Conservation (phyloP, 1,140 invertebrate genomes). For the Thrips palmi region DNA sequence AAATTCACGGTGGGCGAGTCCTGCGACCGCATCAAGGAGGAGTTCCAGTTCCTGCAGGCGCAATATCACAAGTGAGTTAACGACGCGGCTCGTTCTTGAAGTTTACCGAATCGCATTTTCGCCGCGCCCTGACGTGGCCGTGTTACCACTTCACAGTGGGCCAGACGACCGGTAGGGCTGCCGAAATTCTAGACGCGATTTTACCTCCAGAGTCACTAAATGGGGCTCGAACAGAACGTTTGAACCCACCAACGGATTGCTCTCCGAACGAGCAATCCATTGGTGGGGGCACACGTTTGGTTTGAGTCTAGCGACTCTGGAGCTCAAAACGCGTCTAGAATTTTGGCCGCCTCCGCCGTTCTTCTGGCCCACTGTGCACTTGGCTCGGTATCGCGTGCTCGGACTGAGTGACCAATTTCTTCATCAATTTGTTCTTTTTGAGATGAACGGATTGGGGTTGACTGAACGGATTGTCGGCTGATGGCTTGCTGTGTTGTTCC, state of each 20-base stretch:
- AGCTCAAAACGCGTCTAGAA: too few species aligned
- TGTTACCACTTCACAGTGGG: neutral
- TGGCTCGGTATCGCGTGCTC: slow-evolving; percentile 6
- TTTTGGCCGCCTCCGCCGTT: too few species aligned
- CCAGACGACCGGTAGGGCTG: neutral
- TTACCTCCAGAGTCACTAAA: neutral
- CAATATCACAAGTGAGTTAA: slow-evolving; percentile 92
- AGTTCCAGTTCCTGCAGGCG: slow-evolving; percentile 95
- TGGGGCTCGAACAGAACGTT: neutral
- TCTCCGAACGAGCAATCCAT: too few species aligned
- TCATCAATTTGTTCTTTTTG: slow-evolving; percentile 9
- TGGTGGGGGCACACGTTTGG: too few species aligned
- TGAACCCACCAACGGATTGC: too few species aligned
- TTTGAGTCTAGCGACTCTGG: too few species aligned
- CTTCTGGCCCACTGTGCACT: neutral
- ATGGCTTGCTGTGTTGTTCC: slow-evolving; percentile 23
- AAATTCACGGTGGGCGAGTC: slow-evolving; percentile 94
- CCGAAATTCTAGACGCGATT: neutral
- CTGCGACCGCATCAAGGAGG: slow-evolving; percentile 95
- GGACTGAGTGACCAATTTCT: neutral
- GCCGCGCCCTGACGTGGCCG: neutral
- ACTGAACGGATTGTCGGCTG: too few species aligned
- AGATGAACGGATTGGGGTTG: too few species aligned
- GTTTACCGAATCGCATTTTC: neutral
- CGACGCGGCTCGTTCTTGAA: neutral